Percentiles rank a stretch among this genome's conserved stretches.
Conservation (phyloP, 2,797 vertebrate species). For the Parambassis ranga region DNA sequence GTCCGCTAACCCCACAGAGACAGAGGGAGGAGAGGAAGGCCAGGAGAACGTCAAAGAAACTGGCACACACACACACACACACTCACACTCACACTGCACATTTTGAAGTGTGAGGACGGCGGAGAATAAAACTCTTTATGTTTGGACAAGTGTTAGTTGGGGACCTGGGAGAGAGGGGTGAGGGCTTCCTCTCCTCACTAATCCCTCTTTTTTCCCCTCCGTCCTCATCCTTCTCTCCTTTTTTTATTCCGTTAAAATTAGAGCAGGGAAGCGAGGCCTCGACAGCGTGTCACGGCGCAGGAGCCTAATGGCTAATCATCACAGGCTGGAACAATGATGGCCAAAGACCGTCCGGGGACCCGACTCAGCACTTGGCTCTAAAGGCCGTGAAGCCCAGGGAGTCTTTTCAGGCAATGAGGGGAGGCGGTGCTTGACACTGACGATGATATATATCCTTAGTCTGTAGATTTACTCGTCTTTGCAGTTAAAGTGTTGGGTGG, state of each 20-base stretch:
- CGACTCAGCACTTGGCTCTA: constrained; percentile 18
- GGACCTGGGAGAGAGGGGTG: constrained; percentile 41
- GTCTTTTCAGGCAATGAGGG: constrained; percentile 13
- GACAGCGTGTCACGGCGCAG: constrained; percentile 29
- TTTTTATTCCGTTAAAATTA: constrained; percentile 54
- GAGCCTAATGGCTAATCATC: constrained; percentile 65
- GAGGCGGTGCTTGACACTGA: background rate
- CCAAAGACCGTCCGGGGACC: constrained; percentile 46
- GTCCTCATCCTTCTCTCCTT: constrained; percentile 28
- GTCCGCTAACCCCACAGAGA: constrained; percentile 51
- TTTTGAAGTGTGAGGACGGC: constrained; percentile 46
- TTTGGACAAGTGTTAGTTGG: constrained; percentile 60
- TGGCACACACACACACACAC: background rate
- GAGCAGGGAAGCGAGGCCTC: constrained; percentile 31
- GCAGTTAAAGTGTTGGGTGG: background rate
- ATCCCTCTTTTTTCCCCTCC: constrained; percentile 36
- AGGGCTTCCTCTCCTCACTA: constrained; percentile 44
- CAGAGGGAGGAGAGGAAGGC: constrained; percentile 13
- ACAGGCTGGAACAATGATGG: constrained; percentile 48
- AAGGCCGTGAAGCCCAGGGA: constrained; percentile 16
- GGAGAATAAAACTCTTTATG: constrained; percentile 61
- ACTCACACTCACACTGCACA: background rate
- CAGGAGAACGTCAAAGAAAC: constrained; percentile 13
- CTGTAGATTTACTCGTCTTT: background rate
- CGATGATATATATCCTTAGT: background rate